Percentiles rank a stretch among this genome's conserved stretches.
Conservation (phyloP, 1,140 invertebrate species). For the Micrasema longulum region DNA sequence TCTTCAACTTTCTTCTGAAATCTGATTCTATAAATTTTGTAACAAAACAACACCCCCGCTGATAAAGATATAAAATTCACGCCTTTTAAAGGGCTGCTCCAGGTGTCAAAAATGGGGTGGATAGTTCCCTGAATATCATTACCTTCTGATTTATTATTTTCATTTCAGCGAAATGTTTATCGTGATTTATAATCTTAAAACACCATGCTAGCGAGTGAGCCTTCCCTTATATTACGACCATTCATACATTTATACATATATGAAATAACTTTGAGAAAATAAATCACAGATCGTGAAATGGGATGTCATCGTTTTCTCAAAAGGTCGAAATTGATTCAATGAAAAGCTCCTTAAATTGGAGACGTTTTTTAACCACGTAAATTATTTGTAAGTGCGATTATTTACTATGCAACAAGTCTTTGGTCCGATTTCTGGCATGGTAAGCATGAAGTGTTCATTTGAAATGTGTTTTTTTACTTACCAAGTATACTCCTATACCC, state of each 20-base stretch:
- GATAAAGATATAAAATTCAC: slow-evolving; percentile 23
- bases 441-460: no score
- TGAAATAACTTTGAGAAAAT: slow-evolving; percentile 20
- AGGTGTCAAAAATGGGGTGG: not conserved
- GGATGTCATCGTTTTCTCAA: slow-evolving; percentile 9
- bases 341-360: no score
- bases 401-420: no score
- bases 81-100: not conserved
- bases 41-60: no score
- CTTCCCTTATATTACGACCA: not conserved
- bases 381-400: no score
- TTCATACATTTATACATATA: not conserved
- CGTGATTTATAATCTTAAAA: slow-evolving; percentile 36
- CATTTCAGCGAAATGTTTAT: slow-evolving; percentile 28
- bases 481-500: no score
- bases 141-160: slow-evolving; percentile 32
- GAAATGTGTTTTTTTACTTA: no score
- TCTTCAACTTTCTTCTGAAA: no score
- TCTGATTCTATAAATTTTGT: no score
- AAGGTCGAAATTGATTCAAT: no score
- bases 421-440: no score
- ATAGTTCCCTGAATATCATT: slow-evolving; percentile 30
- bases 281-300: slow-evolving; percentile 20
- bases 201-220: not conserved
- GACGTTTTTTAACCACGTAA: no score